Conservation (phyloP, 2,888 invertebrate genomes). For the Ypsolopha scabrella region DNA sequence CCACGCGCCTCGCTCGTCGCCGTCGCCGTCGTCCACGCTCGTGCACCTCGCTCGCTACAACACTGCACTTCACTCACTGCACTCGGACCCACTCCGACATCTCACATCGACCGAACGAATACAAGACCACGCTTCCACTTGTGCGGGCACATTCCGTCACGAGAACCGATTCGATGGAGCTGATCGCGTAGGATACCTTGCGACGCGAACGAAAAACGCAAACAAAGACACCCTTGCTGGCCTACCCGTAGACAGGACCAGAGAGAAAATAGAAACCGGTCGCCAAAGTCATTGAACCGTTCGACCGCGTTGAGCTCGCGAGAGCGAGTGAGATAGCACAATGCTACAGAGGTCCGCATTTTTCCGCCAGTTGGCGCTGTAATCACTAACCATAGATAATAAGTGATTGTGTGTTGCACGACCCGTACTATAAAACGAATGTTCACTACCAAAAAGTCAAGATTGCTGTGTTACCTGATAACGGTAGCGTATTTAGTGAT, state of each 20-base stretch:
- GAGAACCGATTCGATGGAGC: slow-evolving; percentile 49
- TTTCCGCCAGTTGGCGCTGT: slow-evolving; percentile 37
- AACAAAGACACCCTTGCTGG: slow-evolving; percentile 62
- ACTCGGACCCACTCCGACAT: slow-evolving; percentile 66
- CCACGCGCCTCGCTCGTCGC: slow-evolving; percentile 60
- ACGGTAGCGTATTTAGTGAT: too few relatives aligned
- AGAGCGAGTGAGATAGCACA: slow-evolving; percentile 54
- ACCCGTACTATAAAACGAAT: too few relatives aligned
- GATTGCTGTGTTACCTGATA: too few relatives aligned
- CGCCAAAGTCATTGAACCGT: slow-evolving; percentile 69
- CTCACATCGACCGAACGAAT: slow-evolving; percentile 62
- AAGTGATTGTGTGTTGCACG: background rate
- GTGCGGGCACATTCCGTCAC: slow-evolving; percentile 67
- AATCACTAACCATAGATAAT: background rate
- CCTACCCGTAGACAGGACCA: slow-evolving; percentile 63
- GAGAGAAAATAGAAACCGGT: slow-evolving; percentile 70
- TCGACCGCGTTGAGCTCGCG: slow-evolving; percentile 38
- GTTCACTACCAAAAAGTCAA: too few relatives aligned
- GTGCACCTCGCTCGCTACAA: slow-evolving; percentile 39
- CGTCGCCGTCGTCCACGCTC: slow-evolving; percentile 48
- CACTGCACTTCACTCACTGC: slow-evolving; percentile 59
- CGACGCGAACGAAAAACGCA: slow-evolving; percentile 67
- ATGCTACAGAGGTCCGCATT: slow-evolving; percentile 1
- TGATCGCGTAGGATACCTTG: slow-evolving; percentile 47
- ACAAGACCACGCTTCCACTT: slow-evolving; percentile 64